A percentile compares a stretch with the other conserved stretches of the same genome.
Evolutionary conservation across 1,140 invertebrate species (phyloP).

Genomic region (Theocolax elegans): DNA sequence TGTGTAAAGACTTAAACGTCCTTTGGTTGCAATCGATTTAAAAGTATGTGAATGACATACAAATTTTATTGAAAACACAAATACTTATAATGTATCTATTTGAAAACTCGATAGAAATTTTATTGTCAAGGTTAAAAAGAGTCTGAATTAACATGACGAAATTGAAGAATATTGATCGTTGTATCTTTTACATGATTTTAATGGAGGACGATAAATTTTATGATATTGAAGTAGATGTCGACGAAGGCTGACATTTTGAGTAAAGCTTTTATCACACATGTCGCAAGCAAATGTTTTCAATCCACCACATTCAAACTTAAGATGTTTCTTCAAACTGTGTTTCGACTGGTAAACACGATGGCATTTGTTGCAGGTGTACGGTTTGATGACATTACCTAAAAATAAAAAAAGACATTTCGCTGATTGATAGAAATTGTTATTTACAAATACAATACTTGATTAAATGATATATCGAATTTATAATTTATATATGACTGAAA

Average conservation of each 20-base stretch:
- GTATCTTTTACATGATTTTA: slow-evolving; percentile 24
- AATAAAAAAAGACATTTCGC: slow-evolving; percentile 36
- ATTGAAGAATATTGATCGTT: background rate
- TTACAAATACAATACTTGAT: background rate
- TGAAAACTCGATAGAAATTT: too few species aligned
- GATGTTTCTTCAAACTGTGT: slow-evolving; percentile 64
- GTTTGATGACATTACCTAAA: slow-evolving; percentile 36
- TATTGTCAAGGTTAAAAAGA: too few species aligned
- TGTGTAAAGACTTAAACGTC: too few species aligned
- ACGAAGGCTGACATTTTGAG: slow-evolving; percentile 62
- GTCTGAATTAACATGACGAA: too few species aligned
- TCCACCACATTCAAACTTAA: slow-evolving; percentile 68
- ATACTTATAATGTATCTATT: too few species aligned
- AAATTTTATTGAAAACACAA: too few species aligned
- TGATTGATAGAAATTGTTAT: too few species aligned
- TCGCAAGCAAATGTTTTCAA: slow-evolving; percentile 65
- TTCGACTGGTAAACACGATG: slow-evolving; percentile 63
- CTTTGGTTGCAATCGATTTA: too few species aligned
- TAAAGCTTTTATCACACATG: slow-evolving; percentile 62
- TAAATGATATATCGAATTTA: too few species aligned
- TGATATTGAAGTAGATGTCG: slow-evolving; percentile 58
- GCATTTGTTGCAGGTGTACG: slow-evolving; percentile 61
- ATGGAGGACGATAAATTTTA: slow-evolving; percentile 55
- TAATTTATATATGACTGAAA: too few species aligned
- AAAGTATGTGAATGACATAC: too few species aligned